Evolutionary conservation across 2,888 invertebrate species (phyloP), one percentile per base, ranked within the genome.

Genomic region (Cistogaster globosa): DNA sequence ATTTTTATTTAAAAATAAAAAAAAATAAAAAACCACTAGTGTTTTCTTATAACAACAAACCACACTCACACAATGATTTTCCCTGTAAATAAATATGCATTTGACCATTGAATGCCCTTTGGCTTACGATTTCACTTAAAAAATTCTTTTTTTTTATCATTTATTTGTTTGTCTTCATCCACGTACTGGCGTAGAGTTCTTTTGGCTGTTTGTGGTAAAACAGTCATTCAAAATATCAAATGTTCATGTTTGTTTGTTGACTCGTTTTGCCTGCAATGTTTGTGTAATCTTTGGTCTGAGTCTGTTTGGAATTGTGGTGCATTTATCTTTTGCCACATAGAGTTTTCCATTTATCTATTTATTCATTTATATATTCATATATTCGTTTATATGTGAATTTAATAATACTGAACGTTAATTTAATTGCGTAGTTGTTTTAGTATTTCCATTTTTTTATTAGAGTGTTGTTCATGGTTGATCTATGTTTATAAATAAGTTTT

Each of bases 351-450:
- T 12, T 4, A 42, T 32, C 58, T 26, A 62, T 48, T 32, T 9
- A 18, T 38, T 51, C 51, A 11, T 77, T 77, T 16, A 20, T 68
- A 4, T 16, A 38, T 55, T 18, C 22, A 42, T 53, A 32, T 32
- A 57, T 55, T 38, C 0, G 1, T 8, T 5, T 32, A 32, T 71
- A 2, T 20, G 36, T 48, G 53, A 18, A 32, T 60, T 68, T 42
- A 68, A 58, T 60, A 51, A 60, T 20, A 55, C 32, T 36, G 45
- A 36, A 42, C 45, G 62, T 78, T 69, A 36, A 63, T 63, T 63
- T 63, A 71, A 79, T 79, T 71, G 22, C 55, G 2, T 63, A 36
- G 71, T 63, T 55, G 22, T 16, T 36, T 20, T 5, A 69, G 20
- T 51, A 48, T 78, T 60, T 60, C 16, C 20, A 48, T 58, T 48